Percentiles rank a stretch among this genome's conserved stretches.
Evolutionary conservation across 2,113 vertebrate species (phyloP).

Genomic region (Nymphicus hollandicus): DNA sequence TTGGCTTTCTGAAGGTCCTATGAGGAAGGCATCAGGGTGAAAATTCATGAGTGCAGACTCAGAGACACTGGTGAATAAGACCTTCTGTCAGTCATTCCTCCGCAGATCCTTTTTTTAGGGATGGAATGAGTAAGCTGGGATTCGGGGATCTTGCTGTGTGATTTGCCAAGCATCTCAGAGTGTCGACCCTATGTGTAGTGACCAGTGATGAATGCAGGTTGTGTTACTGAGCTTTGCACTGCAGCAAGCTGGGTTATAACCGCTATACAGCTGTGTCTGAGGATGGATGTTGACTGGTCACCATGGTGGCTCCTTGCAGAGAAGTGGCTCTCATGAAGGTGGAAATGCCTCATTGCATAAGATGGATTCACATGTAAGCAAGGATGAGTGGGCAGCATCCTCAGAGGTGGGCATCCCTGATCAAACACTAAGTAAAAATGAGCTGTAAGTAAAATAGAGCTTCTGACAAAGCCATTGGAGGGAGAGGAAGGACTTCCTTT

Average conservation of each 20-base stretch:
- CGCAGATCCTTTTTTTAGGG: neutral
- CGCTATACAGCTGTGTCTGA: neutral
- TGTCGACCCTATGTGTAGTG: accelerated
- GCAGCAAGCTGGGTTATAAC: neutral
- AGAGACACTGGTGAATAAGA: neutral
- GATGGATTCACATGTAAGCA: neutral
- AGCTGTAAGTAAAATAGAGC: neutral
- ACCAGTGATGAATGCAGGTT: neutral
- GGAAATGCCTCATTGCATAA: neutral
- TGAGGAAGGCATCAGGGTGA: neutral
- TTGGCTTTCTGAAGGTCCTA: neutral
- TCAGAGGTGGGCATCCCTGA: neutral
- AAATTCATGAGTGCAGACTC: slow-evolving; percentile 12
- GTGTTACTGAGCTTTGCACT: neutral
- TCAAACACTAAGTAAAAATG: neutral
- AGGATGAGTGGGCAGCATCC: neutral
- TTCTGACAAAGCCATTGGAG: neutral
- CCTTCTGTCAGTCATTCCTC: slow-evolving; percentile 5
- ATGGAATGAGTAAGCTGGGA: neutral
- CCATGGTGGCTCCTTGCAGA: neutral
- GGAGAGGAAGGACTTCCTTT: neutral
- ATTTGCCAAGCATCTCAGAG: neutral
- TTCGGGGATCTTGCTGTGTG: neutral
- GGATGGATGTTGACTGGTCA: neutral
- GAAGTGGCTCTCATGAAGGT: neutral